These are phyloP conservation scores for Miltochrista miniata DNA, from an alignment of 2,888 invertebrate genomes.

Conservation along the genomic window DNA sequence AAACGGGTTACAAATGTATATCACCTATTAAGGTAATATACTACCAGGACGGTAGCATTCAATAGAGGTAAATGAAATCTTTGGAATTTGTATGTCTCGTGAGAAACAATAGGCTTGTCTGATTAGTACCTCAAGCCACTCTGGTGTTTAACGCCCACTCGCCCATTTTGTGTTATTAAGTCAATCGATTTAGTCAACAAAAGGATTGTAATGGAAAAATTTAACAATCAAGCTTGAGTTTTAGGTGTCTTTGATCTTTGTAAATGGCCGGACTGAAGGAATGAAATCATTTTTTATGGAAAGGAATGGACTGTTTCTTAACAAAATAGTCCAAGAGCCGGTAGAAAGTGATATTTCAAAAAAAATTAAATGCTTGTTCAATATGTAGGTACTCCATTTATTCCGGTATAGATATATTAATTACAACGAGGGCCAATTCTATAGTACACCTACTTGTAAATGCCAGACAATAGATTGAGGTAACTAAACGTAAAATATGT, in stretches of 20 bases:
- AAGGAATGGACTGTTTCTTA: conserved; percentile 10
- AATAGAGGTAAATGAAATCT: conserved; percentile 63
- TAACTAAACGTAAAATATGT: no score
- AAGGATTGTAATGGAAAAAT: conserved; percentile 31
- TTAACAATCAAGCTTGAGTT: conserved; percentile 24
- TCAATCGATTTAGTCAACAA: conserved; percentile 41
- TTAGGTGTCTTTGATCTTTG: conserved; percentile 10
- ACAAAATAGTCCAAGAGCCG: background rate
- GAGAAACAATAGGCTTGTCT: conserved; percentile 59
- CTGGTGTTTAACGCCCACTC: conserved; percentile 38
- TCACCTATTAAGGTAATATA: conserved; percentile 23
- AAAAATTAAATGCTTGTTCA: no score
- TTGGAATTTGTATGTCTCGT: conserved; percentile 55
- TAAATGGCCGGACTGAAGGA: conserved; percentile 3
- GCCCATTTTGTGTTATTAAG: conserved; percentile 40
- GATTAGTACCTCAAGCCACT: conserved; percentile 47
- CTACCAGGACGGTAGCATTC: conserved; percentile 37
- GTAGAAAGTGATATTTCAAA: no score
- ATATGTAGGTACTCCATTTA: no score
- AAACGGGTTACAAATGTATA: background rate
- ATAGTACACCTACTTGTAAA: no score
- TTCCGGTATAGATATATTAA: no score
- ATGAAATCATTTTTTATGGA: no score
- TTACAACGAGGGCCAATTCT: no score
- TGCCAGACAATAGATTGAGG: no score